Conservation (phyloP, 2,113 vertebrate species). For the Okapia johnstoni region DNA sequence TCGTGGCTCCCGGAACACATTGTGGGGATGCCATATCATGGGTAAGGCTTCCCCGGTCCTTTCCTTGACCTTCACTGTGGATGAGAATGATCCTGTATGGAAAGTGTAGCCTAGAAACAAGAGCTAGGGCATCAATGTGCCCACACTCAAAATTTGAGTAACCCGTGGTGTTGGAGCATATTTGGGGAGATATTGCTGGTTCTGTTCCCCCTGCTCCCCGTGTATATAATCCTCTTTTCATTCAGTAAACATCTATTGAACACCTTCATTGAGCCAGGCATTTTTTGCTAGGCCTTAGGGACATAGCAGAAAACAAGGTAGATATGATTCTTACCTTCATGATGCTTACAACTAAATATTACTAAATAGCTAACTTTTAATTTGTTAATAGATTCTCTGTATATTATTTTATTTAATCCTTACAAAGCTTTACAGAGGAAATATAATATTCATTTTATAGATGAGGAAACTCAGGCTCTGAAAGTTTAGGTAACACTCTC, state of each 20-base stretch:
- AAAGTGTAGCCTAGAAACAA: neutral
- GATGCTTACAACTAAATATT: neutral
- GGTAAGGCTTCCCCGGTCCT: constrained; percentile 47
- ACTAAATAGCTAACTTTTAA: neutral
- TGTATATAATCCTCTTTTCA: neutral
- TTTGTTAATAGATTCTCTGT: neutral
- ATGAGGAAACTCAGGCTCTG: neutral
- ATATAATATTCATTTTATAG: constrained; percentile 2
- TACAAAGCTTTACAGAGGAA: neutral
- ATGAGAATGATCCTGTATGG: neutral
- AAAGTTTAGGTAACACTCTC: neutral
- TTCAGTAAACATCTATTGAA: constrained; percentile 11
- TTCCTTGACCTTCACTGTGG: neutral
- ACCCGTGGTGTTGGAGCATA: neutral
- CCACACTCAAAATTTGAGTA: neutral
- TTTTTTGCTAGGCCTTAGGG: neutral
- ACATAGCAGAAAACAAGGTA: neutral
- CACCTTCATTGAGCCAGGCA: neutral
- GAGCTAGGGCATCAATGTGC: neutral
- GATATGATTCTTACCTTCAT: neutral
- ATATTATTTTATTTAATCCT: neutral
- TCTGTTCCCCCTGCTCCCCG: no score
- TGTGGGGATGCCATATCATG: constrained; percentile 71
- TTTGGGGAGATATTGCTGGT: neutral
- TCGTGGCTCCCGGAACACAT: neutral